phyloP scores from a whole-genome alignment of 2,113 vertebrate species.

The Misgurnus anguillicaudatus region DNA sequence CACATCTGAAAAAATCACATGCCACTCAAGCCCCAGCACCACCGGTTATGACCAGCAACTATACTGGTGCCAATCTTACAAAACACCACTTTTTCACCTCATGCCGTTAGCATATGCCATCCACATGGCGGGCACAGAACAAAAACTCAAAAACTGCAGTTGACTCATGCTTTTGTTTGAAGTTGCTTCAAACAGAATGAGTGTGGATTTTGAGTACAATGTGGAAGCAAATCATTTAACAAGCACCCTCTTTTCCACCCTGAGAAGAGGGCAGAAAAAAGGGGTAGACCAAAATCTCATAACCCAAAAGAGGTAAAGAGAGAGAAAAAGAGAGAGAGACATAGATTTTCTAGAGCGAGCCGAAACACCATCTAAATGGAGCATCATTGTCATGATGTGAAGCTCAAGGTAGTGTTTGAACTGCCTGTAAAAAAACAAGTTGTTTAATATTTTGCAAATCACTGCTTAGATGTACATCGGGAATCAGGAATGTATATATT shows the following conservation, averaged over 20 bases:
- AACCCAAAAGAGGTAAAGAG: not conserved
- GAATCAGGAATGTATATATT: conserved; percentile 36
- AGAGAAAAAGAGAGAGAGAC: not conserved
- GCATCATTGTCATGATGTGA: conserved; percentile 24
- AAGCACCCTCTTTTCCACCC: conserved; percentile 25
- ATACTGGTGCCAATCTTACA: conserved; percentile 69
- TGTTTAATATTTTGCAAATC: conserved; percentile 36
- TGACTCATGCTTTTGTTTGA: conserved; percentile 71
- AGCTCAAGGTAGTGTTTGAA: not conserved
- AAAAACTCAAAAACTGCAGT: conserved; percentile 72
- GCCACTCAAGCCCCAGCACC: conserved; percentile 69
- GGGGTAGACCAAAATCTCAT: conserved; percentile 20
- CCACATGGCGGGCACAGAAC: conserved; percentile 86
- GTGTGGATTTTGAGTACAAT: conserved; percentile 64
- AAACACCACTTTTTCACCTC: conserved; percentile 63
- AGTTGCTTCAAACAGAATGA: conserved; percentile 74
- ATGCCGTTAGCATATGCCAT: conserved; percentile 82
- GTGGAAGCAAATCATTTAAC: conserved; percentile 70
- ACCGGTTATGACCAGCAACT: conserved; percentile 77
- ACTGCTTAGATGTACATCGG: conserved; percentile 37
- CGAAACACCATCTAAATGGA: conserved; percentile 10
- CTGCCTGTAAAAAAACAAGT: conserved; percentile 52
- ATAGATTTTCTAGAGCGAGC: conserved; percentile 36
- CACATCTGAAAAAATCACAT: conserved; percentile 67
- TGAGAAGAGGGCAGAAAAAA: conserved; percentile 28